phyloP scores from a whole-genome alignment of 1,140 invertebrate species.

The Saccostrea echinata region DNA sequence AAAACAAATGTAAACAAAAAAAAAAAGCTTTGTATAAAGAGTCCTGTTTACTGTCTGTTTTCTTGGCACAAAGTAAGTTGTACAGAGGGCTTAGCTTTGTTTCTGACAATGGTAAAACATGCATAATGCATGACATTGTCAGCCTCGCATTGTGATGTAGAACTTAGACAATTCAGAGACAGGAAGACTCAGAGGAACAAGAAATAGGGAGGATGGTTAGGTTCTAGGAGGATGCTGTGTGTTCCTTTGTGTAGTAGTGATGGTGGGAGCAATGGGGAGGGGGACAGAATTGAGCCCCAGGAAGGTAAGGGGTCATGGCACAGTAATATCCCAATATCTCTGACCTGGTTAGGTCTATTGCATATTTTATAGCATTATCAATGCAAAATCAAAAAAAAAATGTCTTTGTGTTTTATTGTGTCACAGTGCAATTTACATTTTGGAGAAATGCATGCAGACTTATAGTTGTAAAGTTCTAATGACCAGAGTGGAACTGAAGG shows the following conservation, averaged over 20 bases:
- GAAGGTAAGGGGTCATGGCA: slow-evolving; percentile 17
- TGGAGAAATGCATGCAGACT: neutral
- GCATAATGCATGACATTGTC: slow-evolving; percentile 27
- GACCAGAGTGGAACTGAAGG: neutral
- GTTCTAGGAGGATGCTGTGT: neutral
- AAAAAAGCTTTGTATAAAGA: neutral
- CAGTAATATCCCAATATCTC: too few species aligned
- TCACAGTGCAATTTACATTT: too few species aligned
- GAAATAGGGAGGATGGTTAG: neutral
- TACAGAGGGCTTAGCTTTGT: neutral
- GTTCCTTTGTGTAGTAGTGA: neutral
- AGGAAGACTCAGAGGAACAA: neutral
- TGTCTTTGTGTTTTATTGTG: too few species aligned
- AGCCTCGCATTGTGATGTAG: neutral
- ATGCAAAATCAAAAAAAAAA: too few species aligned
- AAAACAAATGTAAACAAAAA: slow-evolving; percentile 27
- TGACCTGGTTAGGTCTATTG: too few species aligned
- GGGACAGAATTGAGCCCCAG: neutral
- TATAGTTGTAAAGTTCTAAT: neutral
- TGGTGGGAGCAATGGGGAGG: neutral
- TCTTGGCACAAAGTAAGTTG: slow-evolving; percentile 7
- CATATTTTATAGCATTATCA: too few species aligned
- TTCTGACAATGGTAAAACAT: neutral
- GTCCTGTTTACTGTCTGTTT: neutral
- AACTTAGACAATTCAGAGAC: neutral